Evolutionary conservation across 1,140 invertebrate genomes (phyloP), one percentile per base, ranked within the genome.

Genomic region (Lordiphosa clarofinis): DNA sequence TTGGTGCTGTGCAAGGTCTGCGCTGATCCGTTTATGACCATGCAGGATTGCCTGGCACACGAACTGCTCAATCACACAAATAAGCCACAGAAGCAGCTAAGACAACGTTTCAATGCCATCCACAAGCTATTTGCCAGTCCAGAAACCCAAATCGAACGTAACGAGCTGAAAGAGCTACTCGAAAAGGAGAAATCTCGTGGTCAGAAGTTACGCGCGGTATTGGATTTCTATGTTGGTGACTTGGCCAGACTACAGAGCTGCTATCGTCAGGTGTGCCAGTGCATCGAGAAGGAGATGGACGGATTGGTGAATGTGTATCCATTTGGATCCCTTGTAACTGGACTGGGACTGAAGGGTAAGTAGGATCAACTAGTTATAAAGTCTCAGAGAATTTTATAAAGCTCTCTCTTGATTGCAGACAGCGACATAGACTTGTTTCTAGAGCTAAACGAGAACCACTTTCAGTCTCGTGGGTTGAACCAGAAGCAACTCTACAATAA

Each of bases 391-490:
- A 31, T 44, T 4, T 12, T 3, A 4, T 44, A 0, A 39, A 28
- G 15, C 7, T 12, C 4, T 24, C 19, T 24, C 5, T 24, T 5
- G 0, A 24, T 24, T 24, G 2, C 21, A 88, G 87, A 73, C 4
- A 82, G 87, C 39, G 87, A 88, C 49, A 82, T 88, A n/a, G 87
- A 88, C 21, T 48, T 88, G 8, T 86, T 49, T 21, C 48, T 88
- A 12, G 48, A 86, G 31, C 31, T 48, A 7, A 33, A 37, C 44
- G 19, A 42, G 42, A 11, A 46, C 4, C 47, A 31, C 6, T 31
- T 8, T 8, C 28, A 31, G 28, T 0, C 7, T 31, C 28, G 44
- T 9, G 15, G 24, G n/a, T 15, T 66, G 24, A 3, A 43, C 2
- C 49, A 40, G 1, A 57, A 48, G n/a, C 46, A 62, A 12, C 6